Evolutionary conservation across 2,113 vertebrate species (phyloP).

Genomic region (Mesembrinibis cayennensis): DNA sequence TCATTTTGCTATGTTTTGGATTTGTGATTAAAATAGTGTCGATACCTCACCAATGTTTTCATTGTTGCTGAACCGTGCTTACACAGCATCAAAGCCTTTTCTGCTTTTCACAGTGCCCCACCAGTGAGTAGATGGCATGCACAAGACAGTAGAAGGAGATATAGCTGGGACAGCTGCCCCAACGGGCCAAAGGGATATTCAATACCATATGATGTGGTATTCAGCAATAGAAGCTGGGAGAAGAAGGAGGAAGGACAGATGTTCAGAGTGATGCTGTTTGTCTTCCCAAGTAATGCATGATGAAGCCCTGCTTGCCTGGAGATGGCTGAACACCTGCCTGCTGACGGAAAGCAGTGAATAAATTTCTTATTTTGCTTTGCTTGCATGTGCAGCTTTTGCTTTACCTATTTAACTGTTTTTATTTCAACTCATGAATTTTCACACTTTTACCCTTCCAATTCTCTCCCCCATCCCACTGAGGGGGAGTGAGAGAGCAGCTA

Average conservation of each 20-base stretch:
- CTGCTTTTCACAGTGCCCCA: neutral
- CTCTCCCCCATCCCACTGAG: neutral
- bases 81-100: neutral
- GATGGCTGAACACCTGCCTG: neutral
- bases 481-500: rapidly evolving
- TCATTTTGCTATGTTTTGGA: neutral
- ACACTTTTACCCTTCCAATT: neutral
- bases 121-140: rapidly evolving
- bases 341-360: neutral
- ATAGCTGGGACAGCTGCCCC: neutral
- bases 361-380: neutral
- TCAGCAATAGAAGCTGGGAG: neutral
- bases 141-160: neutral
- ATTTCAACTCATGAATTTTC: neutral
- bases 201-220: rapidly evolving
- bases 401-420: neutral
- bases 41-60: neutral
- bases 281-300: neutral
- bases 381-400: neutral
- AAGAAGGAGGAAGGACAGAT: neutral
- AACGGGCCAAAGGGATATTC: neutral
- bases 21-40: neutral
- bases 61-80: neutral
- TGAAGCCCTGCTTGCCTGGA: neutral
- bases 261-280: rapidly evolving